Evolutionary conservation across 2,797 vertebrate genomes (phyloP).

Genomic region (Masticophis lateralis): DNA sequence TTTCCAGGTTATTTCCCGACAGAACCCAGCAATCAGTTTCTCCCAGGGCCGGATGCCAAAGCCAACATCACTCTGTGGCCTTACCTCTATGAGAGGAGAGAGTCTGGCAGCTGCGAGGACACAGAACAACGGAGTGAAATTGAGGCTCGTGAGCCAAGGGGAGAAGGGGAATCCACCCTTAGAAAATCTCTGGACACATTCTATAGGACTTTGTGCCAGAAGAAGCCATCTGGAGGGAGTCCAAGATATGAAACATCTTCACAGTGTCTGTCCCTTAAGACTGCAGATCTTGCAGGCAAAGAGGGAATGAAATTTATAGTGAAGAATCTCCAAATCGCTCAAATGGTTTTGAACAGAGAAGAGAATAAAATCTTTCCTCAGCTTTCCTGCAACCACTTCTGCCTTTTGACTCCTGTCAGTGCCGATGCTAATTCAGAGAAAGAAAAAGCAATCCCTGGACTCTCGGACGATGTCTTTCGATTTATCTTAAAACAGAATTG

Average conservation of each 20-base stretch:
- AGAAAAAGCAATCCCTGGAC: constrained; percentile 61
- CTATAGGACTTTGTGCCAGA: constrained; percentile 61
- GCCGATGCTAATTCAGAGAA: constrained; percentile 23
- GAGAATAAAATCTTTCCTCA: constrained; percentile 64
- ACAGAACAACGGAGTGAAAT: not conserved
- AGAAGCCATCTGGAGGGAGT: constrained; percentile 35
- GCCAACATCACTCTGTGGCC: constrained; percentile 19
- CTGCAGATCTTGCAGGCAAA: constrained; percentile 52
- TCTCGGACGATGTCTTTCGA: constrained; percentile 70
- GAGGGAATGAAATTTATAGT: constrained; percentile 52
- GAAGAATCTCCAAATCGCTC: constrained; percentile 70
- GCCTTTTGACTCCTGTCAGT: constrained; percentile 60
- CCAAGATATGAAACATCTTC: constrained; percentile 37
- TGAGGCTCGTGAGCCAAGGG: not conserved
- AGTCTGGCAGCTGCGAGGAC: not conserved
- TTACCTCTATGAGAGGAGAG: constrained; percentile 6
- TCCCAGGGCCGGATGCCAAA: constrained; percentile 26
- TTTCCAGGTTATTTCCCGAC: constrained; percentile 54
- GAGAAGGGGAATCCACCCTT: constrained; percentile 27
- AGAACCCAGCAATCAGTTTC: constrained; percentile 52
- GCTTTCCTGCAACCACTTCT: constrained; percentile 27
- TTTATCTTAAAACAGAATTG: constrained; percentile 62
- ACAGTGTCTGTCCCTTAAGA: constrained; percentile 59
- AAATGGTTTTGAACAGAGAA: constrained; percentile 68
- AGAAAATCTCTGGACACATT: constrained; percentile 67